Base-by-base conservation (phyloP, 2,113 vertebrate species). In the Romanogobio albipinnatus region DNA sequence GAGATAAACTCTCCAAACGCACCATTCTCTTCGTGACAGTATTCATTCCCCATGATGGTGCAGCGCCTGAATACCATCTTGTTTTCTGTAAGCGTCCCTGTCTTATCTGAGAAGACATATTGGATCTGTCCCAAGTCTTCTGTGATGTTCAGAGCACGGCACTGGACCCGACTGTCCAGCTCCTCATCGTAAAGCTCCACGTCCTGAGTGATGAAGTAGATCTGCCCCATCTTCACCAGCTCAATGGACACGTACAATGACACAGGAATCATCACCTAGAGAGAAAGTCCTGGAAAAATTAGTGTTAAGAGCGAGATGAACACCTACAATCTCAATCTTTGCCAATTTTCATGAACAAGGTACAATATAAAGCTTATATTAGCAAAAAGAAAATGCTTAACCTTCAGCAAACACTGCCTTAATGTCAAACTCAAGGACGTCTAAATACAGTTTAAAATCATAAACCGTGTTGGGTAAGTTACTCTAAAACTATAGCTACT, bases 11-110 rank as follows among this genome's bases (percentile, higher is more conserved):
- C 5, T 62, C 13, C 8, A 15, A 64, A 89, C 96, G 92, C 91
- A 98, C 97, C 96, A 0, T 99, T 98, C n/a, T 96, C 97, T 85
- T 96, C 95, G 59, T 99, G 98, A 15, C 96, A 93, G 91, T 97
- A 99, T 84, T 99, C 97, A 0, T 93, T 92, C 36, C 97, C 98
- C 87, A 96, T 96, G 85, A 99, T 94, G 9, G 96, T 95, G 89
- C 98, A 99, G 74, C 97, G 93, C 33, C 97, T 94, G 92, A 99
- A 99, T 84, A 97, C 97, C 98, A 99, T 99, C 94, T 97, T 99
- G 90, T 99, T 99, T 90, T 99, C 98, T 0, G 98, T 99, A 45
- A 99, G 95, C 0, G 98, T 99, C 84, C 98, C 98, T 0, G 98
- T 98, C 93, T 99, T 99, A 92, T 99, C 98, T 3, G 98, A 98